Evolutionary conservation across 2,797 vertebrate genomes (phyloP).

Genomic region (Cynopterus sphinx): DNA sequence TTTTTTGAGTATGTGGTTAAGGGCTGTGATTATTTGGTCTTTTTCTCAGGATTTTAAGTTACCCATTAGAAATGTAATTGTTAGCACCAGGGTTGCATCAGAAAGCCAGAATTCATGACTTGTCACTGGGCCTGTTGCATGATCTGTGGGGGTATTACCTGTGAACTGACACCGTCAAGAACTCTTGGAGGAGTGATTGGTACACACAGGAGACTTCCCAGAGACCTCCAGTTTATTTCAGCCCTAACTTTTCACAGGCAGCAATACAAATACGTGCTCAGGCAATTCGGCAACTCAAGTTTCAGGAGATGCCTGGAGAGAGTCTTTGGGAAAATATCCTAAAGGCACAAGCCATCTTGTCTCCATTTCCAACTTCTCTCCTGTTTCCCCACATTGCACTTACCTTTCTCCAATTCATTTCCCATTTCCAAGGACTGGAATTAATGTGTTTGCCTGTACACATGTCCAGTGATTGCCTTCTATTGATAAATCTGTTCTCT

Average conservation of each 20-base stretch:
- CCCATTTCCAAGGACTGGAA: background rate
- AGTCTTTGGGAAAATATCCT: background rate
- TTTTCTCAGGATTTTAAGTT: constrained; percentile 33
- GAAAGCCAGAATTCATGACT: background rate
- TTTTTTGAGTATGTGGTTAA: background rate
- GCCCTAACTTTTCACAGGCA: background rate
- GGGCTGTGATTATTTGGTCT: background rate
- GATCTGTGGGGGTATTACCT: background rate
- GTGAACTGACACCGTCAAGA: constrained; percentile 19
- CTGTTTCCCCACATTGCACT: rapidly evolving
- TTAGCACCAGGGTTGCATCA: constrained; percentile 6
- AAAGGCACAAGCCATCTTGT: background rate
- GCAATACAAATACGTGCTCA: background rate
- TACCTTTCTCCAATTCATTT: background rate
- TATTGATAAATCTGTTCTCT: background rate
- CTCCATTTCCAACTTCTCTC: background rate
- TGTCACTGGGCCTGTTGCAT: background rate
- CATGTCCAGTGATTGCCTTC: background rate
- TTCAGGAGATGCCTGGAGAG: background rate
- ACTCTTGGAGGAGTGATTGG: background rate
- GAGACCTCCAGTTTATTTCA: background rate
- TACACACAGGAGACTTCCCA: background rate
- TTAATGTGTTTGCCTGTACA: background rate
- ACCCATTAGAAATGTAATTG: constrained; percentile 38
- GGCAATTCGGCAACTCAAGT: background rate